A percentile compares a stretch with the other conserved stretches of the same genome.
phyloP scores from a whole-genome alignment of 2,888 invertebrate genomes.

The Leucophenga montana region DNA sequence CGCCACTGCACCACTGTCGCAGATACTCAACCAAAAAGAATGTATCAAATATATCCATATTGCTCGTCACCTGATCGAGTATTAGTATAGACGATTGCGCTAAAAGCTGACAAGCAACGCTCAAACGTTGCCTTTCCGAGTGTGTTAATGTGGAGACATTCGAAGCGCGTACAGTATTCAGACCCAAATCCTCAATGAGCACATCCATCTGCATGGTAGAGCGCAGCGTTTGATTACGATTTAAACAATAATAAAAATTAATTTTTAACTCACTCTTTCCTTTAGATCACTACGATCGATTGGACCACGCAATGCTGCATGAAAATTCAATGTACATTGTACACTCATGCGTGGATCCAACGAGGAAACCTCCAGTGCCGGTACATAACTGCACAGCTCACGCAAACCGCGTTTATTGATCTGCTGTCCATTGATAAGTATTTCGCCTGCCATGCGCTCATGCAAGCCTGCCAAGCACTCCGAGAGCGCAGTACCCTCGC shows the following conservation, averaged over 20 bases:
- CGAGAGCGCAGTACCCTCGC: conserved; percentile 89
- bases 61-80: conserved; percentile 84
- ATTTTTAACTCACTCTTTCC: conserved; percentile 77
- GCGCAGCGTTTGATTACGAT: background rate
- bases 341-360: conserved; percentile 85
- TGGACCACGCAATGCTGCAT: conserved; percentile 79
- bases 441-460: conserved; percentile 82
- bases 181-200: conserved; percentile 91
- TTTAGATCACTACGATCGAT: conserved; percentile 77
- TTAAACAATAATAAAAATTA: background rate
- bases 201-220: conserved; percentile 79
- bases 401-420: conserved; percentile 82
- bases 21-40: conserved; percentile 95
- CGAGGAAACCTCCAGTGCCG: conserved; percentile 69
- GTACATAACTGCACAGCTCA: conserved; percentile 78
- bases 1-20: conserved; percentile 85
- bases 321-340: conserved; percentile 89
- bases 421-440: conserved; percentile 89
- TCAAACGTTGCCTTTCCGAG: conserved; percentile 89
- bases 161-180: conserved; percentile 91
- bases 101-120: conserved; percentile 90
- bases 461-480: conserved; percentile 87
- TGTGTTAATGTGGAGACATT: conserved; percentile 88
- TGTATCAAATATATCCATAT: conserved; percentile 91
- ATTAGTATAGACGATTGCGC: conserved; percentile 90